A percentile compares a stretch with the other conserved stretches of the same genome.
These are phyloP conservation scores for Andrena fulva DNA, from an alignment of 2,888 invertebrate genomes.

Conservation along the genomic window DNA sequence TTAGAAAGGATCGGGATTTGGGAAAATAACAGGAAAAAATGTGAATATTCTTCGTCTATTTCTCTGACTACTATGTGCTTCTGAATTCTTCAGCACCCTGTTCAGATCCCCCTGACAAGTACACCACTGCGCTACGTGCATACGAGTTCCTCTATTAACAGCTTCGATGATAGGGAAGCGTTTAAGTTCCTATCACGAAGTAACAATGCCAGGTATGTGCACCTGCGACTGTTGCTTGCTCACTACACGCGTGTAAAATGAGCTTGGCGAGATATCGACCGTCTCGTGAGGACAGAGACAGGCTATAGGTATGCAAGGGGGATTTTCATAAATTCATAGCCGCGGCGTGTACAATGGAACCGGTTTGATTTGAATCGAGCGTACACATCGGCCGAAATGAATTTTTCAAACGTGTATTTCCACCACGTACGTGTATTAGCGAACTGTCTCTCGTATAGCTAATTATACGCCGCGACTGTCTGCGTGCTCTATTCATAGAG, in stretches of 20 bases:
- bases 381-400: not conserved
- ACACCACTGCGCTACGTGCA: too few relatives aligned
- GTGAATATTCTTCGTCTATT: too few relatives aligned
- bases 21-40: too few relatives aligned
- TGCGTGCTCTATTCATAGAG: slow-evolving; percentile 67
- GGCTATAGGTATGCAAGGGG: not conserved
- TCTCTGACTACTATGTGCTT: too few relatives aligned
- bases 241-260: not conserved
- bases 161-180: not conserved
- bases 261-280: not conserved
- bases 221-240: not conserved
- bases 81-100: too few relatives aligned
- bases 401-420: slow-evolving; percentile 7
- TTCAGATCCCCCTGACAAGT: too few relatives aligned
- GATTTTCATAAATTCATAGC: not conserved
- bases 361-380: not conserved
- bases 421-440: not conserved
- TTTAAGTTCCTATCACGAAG: not conserved
- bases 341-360: not conserved
- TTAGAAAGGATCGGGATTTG: too few relatives aligned
- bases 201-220: not conserved
- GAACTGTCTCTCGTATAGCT: slow-evolving; percentile 18
- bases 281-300: not conserved
- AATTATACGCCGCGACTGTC: slow-evolving; percentile 45
- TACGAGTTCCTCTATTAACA: too few relatives aligned